Evolutionary conservation across 2,113 vertebrate species (phyloP).

Genomic region (Neolamprologus toae): DNA sequence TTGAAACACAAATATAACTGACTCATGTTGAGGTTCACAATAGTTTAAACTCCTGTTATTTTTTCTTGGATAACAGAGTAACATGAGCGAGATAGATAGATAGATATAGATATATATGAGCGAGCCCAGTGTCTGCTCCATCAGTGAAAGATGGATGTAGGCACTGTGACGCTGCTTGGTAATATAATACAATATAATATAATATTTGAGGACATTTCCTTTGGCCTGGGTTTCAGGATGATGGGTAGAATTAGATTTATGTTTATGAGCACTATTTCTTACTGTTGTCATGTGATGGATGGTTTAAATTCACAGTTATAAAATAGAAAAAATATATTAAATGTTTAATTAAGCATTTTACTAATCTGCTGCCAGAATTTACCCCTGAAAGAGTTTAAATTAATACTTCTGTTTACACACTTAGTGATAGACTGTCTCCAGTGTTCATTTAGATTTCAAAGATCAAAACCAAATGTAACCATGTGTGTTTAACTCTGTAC

Average conservation of each 20-base stretch:
- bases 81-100: no score
- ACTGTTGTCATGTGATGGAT: background rate
- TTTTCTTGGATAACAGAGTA: background rate
- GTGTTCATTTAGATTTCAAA: background rate
- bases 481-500: fast-evolving
- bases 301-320: background rate
- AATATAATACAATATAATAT: background rate
- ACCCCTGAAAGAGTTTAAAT: background rate
- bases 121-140: background rate
- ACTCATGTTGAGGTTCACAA: background rate
- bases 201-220: background rate
- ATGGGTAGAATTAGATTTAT: background rate
- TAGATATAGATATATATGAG: no score
- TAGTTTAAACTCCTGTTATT: background rate
- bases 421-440: background rate
- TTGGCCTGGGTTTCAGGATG: background rate
- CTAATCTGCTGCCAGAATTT: background rate
- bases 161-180: no score
- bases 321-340: background rate
- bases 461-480: background rate
- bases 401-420: background rate
- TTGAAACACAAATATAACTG: background rate
- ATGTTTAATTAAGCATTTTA: background rate
- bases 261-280: background rate
- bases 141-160: background rate